These are phyloP conservation scores for Pectinophora gossypiella DNA, from an alignment of 1,140 invertebrate genomes.

Conservation along the genomic window DNA sequence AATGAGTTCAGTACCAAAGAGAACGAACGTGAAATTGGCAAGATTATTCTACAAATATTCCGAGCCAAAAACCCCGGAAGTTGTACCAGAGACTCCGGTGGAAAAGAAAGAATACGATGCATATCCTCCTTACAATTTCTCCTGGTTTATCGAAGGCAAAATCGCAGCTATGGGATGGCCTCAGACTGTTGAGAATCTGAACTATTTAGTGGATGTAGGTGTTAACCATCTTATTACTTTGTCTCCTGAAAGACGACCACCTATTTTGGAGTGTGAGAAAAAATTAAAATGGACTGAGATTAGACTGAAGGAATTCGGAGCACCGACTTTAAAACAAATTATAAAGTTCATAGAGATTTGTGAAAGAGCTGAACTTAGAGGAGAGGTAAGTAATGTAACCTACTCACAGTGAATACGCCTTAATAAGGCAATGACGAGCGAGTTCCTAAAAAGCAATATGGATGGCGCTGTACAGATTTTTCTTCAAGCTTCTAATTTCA, in stretches of 20 bases:
- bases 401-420: too few species aligned
- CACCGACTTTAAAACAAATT: conserved; percentile 81
- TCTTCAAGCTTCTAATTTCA: too few species aligned
- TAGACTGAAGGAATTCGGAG: conserved; percentile 79
- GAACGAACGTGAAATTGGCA: conserved; percentile 58
- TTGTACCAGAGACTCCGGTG: conserved; percentile 10
- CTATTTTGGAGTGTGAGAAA: conserved; percentile 63
- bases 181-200: conserved; percentile 74
- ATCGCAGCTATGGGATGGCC: conserved; percentile 76
- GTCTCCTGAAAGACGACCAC: conserved; percentile 79
- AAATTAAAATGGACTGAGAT: conserved; percentile 78
- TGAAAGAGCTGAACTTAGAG: conserved; percentile 61
- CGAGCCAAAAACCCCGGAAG: conserved; percentile 23
- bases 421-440: too few species aligned
- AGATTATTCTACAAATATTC: conserved; percentile 63
- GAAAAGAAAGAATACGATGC: conserved; percentile 36
- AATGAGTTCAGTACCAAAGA: conserved; percentile 44
- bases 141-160: conserved; percentile 63
- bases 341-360: conserved; percentile 81
- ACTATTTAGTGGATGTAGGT: conserved; percentile 76
- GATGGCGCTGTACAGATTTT: too few species aligned
- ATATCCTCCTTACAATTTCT: conserved; percentile 64
- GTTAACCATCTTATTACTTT: conserved; percentile 77
- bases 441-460: too few species aligned
- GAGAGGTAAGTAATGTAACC: conserved; percentile 56